A percentile compares a stretch with the other conserved stretches of the same genome.
Conservation (phyloP, 2,797 vertebrate genomes). For the Erpetoichthys calabaricus region DNA sequence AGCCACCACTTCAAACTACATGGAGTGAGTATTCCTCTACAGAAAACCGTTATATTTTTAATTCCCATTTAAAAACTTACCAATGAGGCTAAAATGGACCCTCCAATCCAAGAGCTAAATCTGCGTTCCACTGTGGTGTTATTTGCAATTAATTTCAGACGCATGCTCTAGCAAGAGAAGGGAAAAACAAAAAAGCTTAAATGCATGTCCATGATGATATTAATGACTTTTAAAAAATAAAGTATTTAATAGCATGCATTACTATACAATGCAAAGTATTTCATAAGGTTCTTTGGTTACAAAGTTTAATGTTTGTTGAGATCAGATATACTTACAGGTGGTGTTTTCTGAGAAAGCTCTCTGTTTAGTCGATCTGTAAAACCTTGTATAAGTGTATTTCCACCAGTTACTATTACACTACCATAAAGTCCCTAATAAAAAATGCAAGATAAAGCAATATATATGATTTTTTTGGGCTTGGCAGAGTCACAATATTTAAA, state of each 20-base stretch:
- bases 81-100: slow-evolving; percentile 89
- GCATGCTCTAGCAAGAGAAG: slow-evolving; percentile 70
- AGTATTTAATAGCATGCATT: no score
- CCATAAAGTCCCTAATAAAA: slow-evolving; percentile 78
- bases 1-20: no score
- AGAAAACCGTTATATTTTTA: no score
- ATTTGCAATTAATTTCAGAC: slow-evolving; percentile 92
- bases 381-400: slow-evolving; percentile 93
- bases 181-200: background rate
- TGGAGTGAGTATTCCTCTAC: no score
- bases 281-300: no score
- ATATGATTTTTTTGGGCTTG: no score
- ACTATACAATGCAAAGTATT: no score
- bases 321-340: slow-evolving; percentile 60
- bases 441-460: slow-evolving; percentile 8
- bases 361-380: slow-evolving; percentile 91
- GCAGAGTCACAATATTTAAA: no score
- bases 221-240: no score
- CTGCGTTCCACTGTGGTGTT: slow-evolving; percentile 91
- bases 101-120: slow-evolving; percentile 96
- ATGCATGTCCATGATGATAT: background rate
- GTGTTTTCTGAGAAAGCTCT: slow-evolving; percentile 96
- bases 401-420: slow-evolving; percentile 91
- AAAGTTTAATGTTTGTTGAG: no score
- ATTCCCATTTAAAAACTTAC: slow-evolving; percentile 43